A percentile compares a stretch with the other conserved stretches of the same genome.
phyloP scores from a whole-genome alignment of 1,140 invertebrate species.

The Gonioctena quinquepunctata region DNA sequence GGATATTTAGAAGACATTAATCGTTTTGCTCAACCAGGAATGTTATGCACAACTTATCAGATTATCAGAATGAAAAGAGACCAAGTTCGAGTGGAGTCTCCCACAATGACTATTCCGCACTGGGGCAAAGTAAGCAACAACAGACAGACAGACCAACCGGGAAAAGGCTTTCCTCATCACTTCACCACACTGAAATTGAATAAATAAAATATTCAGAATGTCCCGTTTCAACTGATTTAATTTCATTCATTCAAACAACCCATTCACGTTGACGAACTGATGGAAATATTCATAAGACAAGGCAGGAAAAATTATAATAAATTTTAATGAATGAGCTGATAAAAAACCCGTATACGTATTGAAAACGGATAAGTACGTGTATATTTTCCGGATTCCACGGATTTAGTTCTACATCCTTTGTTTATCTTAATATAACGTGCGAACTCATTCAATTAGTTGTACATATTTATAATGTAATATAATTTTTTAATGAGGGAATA shows the following conservation, averaged over 20 bases:
- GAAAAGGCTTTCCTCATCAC: no score
- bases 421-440: constrained; percentile 33
- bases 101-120: no score
- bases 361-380: constrained; percentile 1
- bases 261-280: not conserved
- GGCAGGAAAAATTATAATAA: not conserved
- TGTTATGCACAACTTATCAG: no score
- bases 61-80: no score
- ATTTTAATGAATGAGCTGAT: constrained; percentile 7
- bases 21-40: no score
- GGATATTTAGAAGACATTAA: no score
- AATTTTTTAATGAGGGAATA: constrained; percentile 12
- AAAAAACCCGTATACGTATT: constrained; percentile 2
- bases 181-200: no score
- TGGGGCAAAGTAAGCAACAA: no score
- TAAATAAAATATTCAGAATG: no score
- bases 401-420: constrained; percentile 21
- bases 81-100: no score
- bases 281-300: not conserved
- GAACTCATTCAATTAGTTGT: constrained; percentile 32
- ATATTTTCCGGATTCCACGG: constrained; percentile 23
- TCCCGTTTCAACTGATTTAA: no score
- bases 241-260: not conserved
- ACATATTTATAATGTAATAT: constrained; percentile 1
- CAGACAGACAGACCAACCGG: no score